Conservation (phyloP, 2,797 vertebrate species). For the Erethizon dorsatum region DNA sequence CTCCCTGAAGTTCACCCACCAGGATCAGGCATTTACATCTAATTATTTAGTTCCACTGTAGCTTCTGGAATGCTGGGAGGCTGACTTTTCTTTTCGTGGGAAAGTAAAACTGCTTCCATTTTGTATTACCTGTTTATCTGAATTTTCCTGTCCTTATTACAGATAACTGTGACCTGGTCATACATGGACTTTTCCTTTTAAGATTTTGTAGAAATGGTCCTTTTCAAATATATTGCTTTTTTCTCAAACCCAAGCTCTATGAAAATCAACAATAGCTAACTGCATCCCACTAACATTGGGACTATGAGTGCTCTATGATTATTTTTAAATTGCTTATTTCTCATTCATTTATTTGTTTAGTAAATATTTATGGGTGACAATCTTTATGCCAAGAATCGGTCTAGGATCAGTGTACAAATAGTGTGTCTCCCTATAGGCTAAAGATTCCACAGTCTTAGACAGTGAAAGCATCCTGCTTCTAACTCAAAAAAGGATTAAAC, state of each 20-base stretch:
- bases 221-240: not conserved
- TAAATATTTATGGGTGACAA: not conserved
- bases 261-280: slow-evolving; percentile 21
- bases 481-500: not conserved
- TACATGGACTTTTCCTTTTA: slow-evolving; percentile 30
- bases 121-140: not conserved
- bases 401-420: not conserved
- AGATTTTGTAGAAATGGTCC: slow-evolving; percentile 26
- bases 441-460: not conserved
- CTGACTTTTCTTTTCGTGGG: slow-evolving; percentile 19
- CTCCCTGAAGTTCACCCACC: not conserved
- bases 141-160: slow-evolving; percentile 28
- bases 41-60: not conserved
- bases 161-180: not conserved
- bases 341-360: slow-evolving; percentile 8
- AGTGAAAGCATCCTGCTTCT: slow-evolving; percentile 35
- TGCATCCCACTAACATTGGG: not conserved
- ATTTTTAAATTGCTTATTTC: slow-evolving; percentile 30
- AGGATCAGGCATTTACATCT: not conserved
- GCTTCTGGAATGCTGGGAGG: not conserved
- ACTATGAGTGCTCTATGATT: not conserved
- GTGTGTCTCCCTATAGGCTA: not conserved
- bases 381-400: not conserved
- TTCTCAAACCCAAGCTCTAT: not conserved
- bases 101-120: slow-evolving; percentile 11